phyloP scores from a whole-genome alignment of 23 tunicate genomes.

The Clavelina lepadiformis region DNA sequence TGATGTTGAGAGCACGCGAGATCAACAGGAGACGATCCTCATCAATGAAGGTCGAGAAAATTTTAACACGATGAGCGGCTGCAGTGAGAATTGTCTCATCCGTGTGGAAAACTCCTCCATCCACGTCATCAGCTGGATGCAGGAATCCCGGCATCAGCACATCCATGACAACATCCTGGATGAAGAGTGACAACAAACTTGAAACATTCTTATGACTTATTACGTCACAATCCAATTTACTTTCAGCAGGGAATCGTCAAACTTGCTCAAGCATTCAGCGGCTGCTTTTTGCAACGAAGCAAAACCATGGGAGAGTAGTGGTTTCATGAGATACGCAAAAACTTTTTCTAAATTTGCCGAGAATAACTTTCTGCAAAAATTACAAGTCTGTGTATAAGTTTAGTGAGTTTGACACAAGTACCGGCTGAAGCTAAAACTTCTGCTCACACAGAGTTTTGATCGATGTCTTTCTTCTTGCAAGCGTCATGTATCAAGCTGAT shows the following conservation, averaged over 20 bases:
- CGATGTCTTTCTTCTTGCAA: conserved; percentile 5
- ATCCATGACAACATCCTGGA: not conserved
- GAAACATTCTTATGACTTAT: not conserved
- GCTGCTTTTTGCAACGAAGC: conserved; percentile 7
- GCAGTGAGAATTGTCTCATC: not conserved
- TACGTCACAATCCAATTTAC: not conserved
- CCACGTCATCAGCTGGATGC: not conserved
- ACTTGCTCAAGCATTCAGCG: conserved; percentile 5
- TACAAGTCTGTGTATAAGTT: no score
- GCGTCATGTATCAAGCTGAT: conserved; percentile 4
- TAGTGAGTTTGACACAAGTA: no score
- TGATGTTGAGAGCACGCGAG: conserved; percentile 1
- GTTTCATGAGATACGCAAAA: not conserved
- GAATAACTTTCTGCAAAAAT: no score
- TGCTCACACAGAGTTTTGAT: no score
- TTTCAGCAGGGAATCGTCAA: conserved; percentile 15
- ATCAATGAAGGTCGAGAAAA: not conserved
- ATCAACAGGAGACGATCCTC: not conserved
- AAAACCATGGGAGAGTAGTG: not conserved
- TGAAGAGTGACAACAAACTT: not conserved
- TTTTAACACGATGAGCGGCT: conserved; percentile 10
- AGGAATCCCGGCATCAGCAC: conserved; percentile 27
- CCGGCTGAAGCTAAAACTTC: no score
- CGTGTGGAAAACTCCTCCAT: not conserved
- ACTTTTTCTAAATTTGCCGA: conserved; percentile 7